These are phyloP conservation scores for Oreochromis aureus DNA, from an alignment of 2,113 vertebrate species.

Conservation along the genomic window DNA sequence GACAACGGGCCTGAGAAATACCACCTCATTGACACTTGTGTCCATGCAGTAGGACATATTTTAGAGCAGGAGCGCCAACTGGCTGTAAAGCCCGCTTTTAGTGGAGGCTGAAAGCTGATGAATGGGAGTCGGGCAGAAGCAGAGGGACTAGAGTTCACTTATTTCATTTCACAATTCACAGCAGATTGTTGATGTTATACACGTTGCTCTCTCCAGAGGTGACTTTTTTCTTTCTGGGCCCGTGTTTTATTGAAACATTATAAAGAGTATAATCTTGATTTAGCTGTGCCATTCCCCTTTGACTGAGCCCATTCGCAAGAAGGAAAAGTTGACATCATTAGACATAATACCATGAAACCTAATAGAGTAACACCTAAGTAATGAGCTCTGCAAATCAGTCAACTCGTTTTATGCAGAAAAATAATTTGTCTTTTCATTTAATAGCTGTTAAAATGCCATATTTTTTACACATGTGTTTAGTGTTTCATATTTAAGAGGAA, in stretches of 20 bases:
- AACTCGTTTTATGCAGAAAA: conserved; percentile 52
- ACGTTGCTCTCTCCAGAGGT: conserved; percentile 62
- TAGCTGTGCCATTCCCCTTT: conserved; percentile 52
- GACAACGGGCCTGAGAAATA: conserved; percentile 87
- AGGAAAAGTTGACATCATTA: conserved; percentile 70
- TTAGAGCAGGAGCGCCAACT: conserved; percentile 78
- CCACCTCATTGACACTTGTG: conserved; percentile 85
- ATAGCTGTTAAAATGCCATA: conserved; percentile 53
- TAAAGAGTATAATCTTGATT: conserved; percentile 63
- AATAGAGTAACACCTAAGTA: conserved; percentile 61
- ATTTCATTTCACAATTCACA: conserved; percentile 81
- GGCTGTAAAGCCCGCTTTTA: conserved; percentile 85
- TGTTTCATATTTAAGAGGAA: conserved; percentile 69
- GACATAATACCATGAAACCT: conserved; percentile 59
- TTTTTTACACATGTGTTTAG: conserved; percentile 63
- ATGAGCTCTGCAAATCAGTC: conserved; percentile 66
- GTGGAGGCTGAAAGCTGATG: conserved; percentile 89
- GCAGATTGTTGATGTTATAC: conserved; percentile 67
- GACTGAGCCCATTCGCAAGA: conserved; percentile 44
- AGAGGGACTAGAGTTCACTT: conserved; percentile 79
- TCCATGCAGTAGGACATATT: conserved; percentile 86
- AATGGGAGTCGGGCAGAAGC: conserved; percentile 83
- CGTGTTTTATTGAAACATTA: conserved; percentile 51
- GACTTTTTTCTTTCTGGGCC: conserved; percentile 14
- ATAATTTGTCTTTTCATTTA: conserved; percentile 65